Evolutionary conservation across 2,888 invertebrate genomes (phyloP).

Genomic region (Dryocosmus kuriphilus): DNA sequence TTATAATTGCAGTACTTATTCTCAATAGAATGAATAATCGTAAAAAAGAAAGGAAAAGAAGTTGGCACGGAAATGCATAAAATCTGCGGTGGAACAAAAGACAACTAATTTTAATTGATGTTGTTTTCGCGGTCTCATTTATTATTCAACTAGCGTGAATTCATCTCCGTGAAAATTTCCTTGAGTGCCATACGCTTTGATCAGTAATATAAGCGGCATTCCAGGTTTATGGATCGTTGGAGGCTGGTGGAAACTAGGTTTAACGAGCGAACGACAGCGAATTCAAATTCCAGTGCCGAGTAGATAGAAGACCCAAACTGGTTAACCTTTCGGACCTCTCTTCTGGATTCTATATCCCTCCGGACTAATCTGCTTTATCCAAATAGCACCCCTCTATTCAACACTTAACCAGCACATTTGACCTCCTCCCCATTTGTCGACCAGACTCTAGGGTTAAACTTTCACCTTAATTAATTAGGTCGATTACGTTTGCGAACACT

Average conservation of each 20-base stretch:
- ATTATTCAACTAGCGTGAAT: constrained; percentile 22
- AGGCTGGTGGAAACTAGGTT: constrained; percentile 15
- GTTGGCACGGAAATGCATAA: neutral
- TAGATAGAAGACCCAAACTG: constrained; percentile 44
- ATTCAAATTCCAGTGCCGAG: constrained; percentile 43
- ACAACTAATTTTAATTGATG: constrained; percentile 1
- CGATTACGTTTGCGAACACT: constrained; percentile 51
- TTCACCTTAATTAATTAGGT: constrained; percentile 59
- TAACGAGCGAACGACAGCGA: constrained; percentile 43
- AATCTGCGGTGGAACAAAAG: neutral
- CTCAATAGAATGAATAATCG: neutral
- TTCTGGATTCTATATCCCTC: constrained; percentile 31
- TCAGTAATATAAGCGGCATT: constrained; percentile 18
- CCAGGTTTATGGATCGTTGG: constrained; percentile 26
- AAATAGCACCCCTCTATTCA: constrained; percentile 18
- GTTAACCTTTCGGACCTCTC: constrained; percentile 50
- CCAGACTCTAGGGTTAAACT: constrained; percentile 45
- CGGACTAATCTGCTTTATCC: constrained; percentile 53
- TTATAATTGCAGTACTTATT: neutral
- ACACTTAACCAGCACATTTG: constrained; percentile 8
- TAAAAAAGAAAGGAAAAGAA: neutral
- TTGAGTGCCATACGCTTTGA: constrained; percentile 13
- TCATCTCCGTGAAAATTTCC: neutral
- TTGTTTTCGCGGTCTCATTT: neutral
- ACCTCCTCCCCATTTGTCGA: constrained; percentile 37